phyloP scores from a whole-genome alignment of 2,113 vertebrate genomes.

The Nyctereutes procyonoides region DNA sequence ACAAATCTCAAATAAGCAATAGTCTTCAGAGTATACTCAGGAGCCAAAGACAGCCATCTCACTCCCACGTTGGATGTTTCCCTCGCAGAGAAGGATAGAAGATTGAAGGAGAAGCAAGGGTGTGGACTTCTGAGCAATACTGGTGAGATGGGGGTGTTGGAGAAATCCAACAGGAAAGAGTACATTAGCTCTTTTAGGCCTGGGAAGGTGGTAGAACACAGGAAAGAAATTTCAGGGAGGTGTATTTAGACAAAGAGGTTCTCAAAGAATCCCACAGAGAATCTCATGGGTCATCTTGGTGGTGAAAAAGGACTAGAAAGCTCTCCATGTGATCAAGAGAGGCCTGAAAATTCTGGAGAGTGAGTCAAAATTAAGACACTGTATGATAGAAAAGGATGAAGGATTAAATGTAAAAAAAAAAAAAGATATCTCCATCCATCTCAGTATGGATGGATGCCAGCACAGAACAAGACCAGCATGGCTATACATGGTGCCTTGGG shows the following conservation, averaged over 20 bases:
- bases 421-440: not conserved
- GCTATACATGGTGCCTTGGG: fast-evolving
- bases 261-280: not conserved
- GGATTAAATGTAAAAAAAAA: not conserved
- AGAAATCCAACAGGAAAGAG: not conserved
- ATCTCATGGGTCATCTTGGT: not conserved
- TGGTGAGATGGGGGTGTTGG: not conserved
- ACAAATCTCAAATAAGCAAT: not conserved
- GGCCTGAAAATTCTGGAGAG: not conserved
- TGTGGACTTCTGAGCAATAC: not conserved
- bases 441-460: no score
- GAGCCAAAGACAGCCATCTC: not conserved
- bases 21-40: not conserved
- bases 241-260: not conserved
- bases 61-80: not conserved
- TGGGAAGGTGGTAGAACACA: not conserved
- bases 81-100: not conserved
- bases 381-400: not conserved
- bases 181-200: not conserved
- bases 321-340: not conserved
- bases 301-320: not conserved
- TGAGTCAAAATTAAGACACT: not conserved
- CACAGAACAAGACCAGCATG: not conserved
- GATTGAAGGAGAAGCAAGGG: not conserved
- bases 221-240: not conserved